Evolutionary conservation across 2,888 invertebrate genomes (phyloP), one percentile per base, ranked within the genome.

Genomic region (Rotaria sp.): DNA sequence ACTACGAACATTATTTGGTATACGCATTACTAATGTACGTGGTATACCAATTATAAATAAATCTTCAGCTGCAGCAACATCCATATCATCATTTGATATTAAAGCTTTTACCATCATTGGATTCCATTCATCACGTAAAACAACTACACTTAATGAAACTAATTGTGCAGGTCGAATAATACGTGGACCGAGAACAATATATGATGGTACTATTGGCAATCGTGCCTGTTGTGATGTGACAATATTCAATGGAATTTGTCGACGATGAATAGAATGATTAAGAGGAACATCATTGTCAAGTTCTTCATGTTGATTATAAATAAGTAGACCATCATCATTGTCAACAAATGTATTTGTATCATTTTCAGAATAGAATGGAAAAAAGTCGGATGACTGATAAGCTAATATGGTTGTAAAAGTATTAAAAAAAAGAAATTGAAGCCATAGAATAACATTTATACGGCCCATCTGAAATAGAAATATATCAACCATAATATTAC

Each of bases 111-210:
- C 84, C 50, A 38, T 55, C 84, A 84, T 55, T 30, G 50, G 50
- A 50, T 84, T 55, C 84, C 84, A 84, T 35, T 84, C 84, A 50
- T 55, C 52, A 84, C 55, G 50, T 84, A 84, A 38, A 52, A 84
- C 52, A 24, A 35, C 38, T 7, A 50, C 84, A 55, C 84, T 84
- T 11, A 84, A 24, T 38, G 30, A 21, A 18, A 84, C 55, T 55
- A 45, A 26, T 38, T 84, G 30, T 24, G 55, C 55, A 50, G 84
- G 84, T 24, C 84, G 84, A 52, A 84, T 30, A 4, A 18, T 52
- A 26, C 55, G 84, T 18, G 84, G 84, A 84, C 52, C 84, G 8
- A 55, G 1, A 24, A 84, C 15, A 48, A 84, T 84, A 84, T 52
- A 84, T 15, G 80, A 45, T 45, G 80, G 80, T 13, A n/a, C 3